A percentile compares a stretch with the other conserved stretches of the same genome.
These are phyloP conservation scores for Charaxes varanes DNA, from an alignment of 1,140 invertebrate genomes.

Conservation along the genomic window DNA sequence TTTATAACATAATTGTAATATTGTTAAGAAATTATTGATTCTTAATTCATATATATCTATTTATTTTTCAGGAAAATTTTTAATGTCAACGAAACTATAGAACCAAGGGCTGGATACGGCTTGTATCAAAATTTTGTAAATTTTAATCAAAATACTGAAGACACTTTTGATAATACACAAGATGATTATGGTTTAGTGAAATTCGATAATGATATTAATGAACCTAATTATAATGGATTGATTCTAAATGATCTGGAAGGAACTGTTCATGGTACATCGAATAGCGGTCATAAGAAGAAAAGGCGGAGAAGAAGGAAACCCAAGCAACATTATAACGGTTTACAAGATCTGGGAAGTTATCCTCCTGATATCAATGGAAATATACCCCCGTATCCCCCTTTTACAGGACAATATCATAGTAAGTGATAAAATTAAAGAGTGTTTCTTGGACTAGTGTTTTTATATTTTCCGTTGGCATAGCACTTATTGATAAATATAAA, in stretches of 20 bases:
- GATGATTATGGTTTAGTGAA: not conserved
- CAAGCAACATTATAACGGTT: not conserved
- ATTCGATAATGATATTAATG: conserved; percentile 1
- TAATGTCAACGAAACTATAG: conserved; percentile 7
- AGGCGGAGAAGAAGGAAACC: conserved; percentile 7
- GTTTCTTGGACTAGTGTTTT: no score
- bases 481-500: no score
- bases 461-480: no score
- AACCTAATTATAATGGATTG: not conserved
- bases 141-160: not conserved
- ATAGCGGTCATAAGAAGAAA: conserved; percentile 6
- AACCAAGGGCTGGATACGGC: conserved; percentile 11
- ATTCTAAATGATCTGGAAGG: not conserved
- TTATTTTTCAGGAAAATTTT: conserved; percentile 25
- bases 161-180: not conserved
- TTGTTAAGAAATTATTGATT: not conserved
- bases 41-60: not conserved
- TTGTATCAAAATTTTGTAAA: conserved; percentile 6
- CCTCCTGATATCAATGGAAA: not conserved
- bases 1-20: not conserved
- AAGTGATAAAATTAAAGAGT: not conserved
- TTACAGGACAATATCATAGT: conserved; percentile 2
- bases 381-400: not conserved
- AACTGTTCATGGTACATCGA: no score
- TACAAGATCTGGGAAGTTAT: not conserved